Base-by-base conservation (phyloP, 2,797 vertebrate species). In the Pteronotus mesoamericanus region DNA sequence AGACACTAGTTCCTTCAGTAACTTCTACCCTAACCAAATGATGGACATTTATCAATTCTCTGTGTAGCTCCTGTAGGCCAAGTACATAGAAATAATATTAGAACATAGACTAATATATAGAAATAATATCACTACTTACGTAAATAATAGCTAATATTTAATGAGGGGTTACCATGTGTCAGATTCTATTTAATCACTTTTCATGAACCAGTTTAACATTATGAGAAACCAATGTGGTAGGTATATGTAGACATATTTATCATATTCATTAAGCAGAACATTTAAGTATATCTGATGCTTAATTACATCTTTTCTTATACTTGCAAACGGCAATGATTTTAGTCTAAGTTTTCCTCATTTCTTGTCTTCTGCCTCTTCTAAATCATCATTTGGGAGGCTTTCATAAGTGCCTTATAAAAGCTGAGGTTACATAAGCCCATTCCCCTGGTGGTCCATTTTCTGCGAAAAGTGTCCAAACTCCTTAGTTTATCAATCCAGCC, bases 281-380 rank as follows among this genome's bases (percentile, higher is more conserved):
- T 78, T 85, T 92, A 90, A 96, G 82, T 72, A 92, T 44, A 59
- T 68, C 59, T 61, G 55, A 69, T 77, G 66, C 14, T 80, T 90
- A 94, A 96, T 94, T 92, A 75, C 53, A 9, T 34, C 68, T 92
- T 85, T 93, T 74, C 94, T 95, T 86, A 92, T 86, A 55, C 55
- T 91, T 90, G 69, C 19, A 59, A 92, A 89, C 4, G 57, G 16
- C 42, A 87, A 48, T n/a, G 77, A 88, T 92, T 90, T 80, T 66
- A 85, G 44, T 61, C 64, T 85, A 51, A n/a, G 5, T 86, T 86
- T 79, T 86, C 21, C n/a, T 93, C 72, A 92, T 44, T 39, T 75
- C 29, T 94, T 79, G 57, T 34, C n/a, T 86, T 78, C 46, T 82
- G 37, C 34, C 34, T 90, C 68, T 85, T 93, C 53, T 72, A 94